phyloP scores from a whole-genome alignment of 1,140 invertebrate genomes.

The Pemphigus obesinymphae region DNA sequence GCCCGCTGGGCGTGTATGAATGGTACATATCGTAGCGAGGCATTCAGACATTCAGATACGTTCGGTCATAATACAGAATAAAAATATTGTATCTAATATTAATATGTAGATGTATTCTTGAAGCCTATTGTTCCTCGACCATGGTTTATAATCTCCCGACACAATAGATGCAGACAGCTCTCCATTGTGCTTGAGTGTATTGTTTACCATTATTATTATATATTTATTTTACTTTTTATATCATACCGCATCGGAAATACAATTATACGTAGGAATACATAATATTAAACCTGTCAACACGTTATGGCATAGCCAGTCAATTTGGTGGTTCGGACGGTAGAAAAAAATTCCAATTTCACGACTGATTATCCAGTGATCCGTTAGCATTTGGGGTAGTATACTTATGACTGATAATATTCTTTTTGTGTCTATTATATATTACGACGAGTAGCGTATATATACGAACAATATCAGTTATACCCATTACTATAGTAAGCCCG shows the following conservation, averaged over 20 bases:
- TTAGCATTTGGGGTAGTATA: too few species aligned
- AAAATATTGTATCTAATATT: neutral
- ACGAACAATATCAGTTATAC: too few species aligned
- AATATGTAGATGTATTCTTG: constrained; percentile 12
- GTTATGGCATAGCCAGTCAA: neutral
- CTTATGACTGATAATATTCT: too few species aligned
- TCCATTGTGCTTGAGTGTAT: constrained; percentile 1
- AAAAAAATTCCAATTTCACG: neutral
- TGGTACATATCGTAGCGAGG: neutral
- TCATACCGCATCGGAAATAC: neutral
- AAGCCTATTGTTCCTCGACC: neutral
- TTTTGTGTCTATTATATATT: too few species aligned
- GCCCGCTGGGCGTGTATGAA: neutral
- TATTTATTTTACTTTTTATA: neutral
- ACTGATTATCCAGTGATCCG: neutral
- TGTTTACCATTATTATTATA: constrained; percentile 10
- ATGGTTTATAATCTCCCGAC: constrained; percentile 17
- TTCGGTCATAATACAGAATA: constrained; percentile 23
- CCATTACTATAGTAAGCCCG: too few species aligned
- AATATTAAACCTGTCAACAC: neutral
- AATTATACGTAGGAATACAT: neutral
- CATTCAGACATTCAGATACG: neutral
- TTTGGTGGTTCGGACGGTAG: neutral
- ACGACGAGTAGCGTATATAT: too few species aligned
- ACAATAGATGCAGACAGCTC: constrained; percentile 6